Base-by-base conservation (phyloP, 2,113 vertebrate species). In the Lontra canadensis region DNA sequence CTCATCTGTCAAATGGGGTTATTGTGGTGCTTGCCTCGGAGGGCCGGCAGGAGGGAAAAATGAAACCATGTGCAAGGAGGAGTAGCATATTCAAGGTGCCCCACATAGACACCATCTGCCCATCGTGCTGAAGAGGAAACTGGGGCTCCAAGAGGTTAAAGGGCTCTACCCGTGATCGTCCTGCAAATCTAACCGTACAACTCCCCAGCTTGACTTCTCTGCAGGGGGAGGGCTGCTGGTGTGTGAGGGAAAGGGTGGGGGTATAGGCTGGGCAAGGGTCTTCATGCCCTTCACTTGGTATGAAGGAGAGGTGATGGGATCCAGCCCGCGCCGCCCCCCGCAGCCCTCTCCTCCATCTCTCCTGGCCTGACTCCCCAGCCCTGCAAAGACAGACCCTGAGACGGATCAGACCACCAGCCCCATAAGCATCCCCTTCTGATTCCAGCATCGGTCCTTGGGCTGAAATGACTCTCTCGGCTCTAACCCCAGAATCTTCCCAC, bases 71-170 rank as follows among this genome's bases (percentile, higher is more conserved):
- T 3, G 17, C 34, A 14, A 25, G 47, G 47, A 6, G 15, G 18
- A 0, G 0, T 8, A 10, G 52, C 12, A 7, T 1, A 5, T 0
- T 7, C 2, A 7, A 7, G 39, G 61, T 0, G 10, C 42, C 13
- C 21, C 11, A 34, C 8, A 15, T 12, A 59, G 7, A 52, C 14
- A 5, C 18, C 5, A 14, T 7, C 36, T 29, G 18, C 29, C 29
- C 74, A 67, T 42, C 1, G 0, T 1, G 42, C 23, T 71, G 69
- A 92, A 49, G 55, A 71, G n/a, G 61, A 34, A 80, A 69, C 29
- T 1, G 49, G 57, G 95, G 59, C 44, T 26, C 63, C 17, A 9
- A n/a, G 74, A 52, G 61, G 44, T 18, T 17, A 18, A 14, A 55
- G 31, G 23, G 34, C 10, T 55, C 73, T 4, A 4, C 6, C 55